These are phyloP conservation scores for Epizoanthus scotinus DNA, from an alignment of 92 coral and sea anemone genomes.

Conservation along the genomic window DNA sequence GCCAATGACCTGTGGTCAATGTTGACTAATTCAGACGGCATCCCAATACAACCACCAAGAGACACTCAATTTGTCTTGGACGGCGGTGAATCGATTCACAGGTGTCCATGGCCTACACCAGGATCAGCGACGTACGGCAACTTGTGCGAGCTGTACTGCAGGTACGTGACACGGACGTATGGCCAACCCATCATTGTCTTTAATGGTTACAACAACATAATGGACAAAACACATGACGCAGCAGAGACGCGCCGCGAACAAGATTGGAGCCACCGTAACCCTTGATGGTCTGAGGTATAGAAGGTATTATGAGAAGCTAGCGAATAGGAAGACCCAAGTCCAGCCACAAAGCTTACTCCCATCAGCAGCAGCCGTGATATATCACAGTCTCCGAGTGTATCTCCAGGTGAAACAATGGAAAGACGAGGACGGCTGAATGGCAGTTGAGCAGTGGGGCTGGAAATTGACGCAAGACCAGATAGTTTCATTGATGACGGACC, in stretches of 20 bases:
- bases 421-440: neutral
- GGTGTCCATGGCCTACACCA: too few relatives aligned
- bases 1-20: too few relatives aligned
- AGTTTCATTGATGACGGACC: constrained; percentile 9
- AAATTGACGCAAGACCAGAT: neutral
- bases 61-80: too few relatives aligned
- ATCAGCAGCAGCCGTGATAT: constrained; percentile 1
- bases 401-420: constrained; percentile 6
- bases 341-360: neutral
- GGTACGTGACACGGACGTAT: too few relatives aligned
- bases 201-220: neutral
- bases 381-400: constrained; percentile 8
- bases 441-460: neutral
- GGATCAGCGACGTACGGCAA: too few relatives aligned
- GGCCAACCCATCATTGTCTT: neutral
- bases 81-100: too few relatives aligned
- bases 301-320: too few relatives aligned
- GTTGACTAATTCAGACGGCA: too few relatives aligned
- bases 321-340: neutral
- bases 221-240: neutral
- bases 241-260: neutral
- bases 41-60: too few relatives aligned
- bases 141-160: too few relatives aligned
- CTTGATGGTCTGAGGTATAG: too few relatives aligned
- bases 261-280: neutral